Conservation (phyloP, 2,113 vertebrate species). For the Anarrhichthys ocellatus region DNA sequence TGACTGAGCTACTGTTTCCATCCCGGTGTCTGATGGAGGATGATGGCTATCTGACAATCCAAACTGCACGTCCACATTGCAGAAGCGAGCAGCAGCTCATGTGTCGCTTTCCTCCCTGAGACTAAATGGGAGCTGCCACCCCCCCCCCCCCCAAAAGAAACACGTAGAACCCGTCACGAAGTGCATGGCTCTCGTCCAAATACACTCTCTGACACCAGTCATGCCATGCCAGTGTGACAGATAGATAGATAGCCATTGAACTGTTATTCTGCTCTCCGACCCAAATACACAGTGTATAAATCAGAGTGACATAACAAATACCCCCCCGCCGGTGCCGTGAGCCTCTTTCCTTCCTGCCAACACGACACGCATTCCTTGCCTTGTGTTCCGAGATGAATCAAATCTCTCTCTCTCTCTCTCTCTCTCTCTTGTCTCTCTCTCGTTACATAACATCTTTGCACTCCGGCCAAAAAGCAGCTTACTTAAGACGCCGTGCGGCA, state of each 20-base stretch:
- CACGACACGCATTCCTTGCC: conserved; percentile 12
- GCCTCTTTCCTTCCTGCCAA: conserved; percentile 10
- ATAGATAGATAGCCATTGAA: neutral
- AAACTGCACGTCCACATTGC: neutral
- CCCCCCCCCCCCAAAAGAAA: too few relatives aligned
- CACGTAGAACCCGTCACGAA: too few relatives aligned
- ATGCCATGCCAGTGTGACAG: neutral
- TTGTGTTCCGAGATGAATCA: conserved; percentile 5
- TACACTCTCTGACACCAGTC: too few relatives aligned
- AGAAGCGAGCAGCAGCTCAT: neutral
- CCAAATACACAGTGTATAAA: neutral
- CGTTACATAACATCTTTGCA: conserved; percentile 12
- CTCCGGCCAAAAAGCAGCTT: neutral
- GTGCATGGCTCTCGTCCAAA: neutral
- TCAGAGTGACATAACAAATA: conserved; percentile 16
- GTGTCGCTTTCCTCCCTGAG: neutral
- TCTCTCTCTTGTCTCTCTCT: too few relatives aligned
- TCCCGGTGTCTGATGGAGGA: neutral
- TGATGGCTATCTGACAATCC: neutral
- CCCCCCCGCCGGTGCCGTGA: conserved; percentile 19
- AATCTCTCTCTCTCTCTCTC: neutral
- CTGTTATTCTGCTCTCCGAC: neutral
- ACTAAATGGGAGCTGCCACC: neutral
- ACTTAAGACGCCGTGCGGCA: neutral
- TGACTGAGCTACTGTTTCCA: conserved; percentile 1